These are phyloP conservation scores for Mythimna vitellina DNA, from an alignment of 2,888 invertebrate species.

Conservation along the genomic window DNA sequence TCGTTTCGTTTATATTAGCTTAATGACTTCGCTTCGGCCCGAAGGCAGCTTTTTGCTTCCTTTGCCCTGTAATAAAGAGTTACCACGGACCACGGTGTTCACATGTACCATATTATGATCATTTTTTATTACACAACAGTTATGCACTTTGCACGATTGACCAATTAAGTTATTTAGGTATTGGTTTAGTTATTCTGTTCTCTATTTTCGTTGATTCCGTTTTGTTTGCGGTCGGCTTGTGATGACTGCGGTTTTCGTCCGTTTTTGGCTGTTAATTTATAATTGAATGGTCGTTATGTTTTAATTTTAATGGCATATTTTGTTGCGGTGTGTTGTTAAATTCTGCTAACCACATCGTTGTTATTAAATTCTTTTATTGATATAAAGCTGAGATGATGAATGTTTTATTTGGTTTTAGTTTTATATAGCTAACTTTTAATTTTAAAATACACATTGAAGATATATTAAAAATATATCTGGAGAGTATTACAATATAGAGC, in stretches of 20 bases:
- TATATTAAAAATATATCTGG: neutral
- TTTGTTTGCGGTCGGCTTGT: constrained; percentile 37
- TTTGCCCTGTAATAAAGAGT: constrained; percentile 66
- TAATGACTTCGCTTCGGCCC: constrained; percentile 79
- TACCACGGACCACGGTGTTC: constrained; percentile 63
- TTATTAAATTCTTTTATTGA: neutral
- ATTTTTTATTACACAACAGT: constrained; percentile 62
- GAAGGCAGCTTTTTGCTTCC: constrained; percentile 66
- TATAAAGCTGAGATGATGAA: neutral
- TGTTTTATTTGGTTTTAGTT: too few species aligned
- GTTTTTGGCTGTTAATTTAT: constrained; percentile 31
- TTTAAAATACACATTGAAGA: neutral
- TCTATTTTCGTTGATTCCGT: constrained; percentile 35
- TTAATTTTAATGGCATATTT: constrained; percentile 26
- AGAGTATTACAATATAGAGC: neutral
- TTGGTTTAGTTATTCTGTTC: constrained; percentile 39
- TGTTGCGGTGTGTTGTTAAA: constrained; percentile 11
- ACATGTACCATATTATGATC: constrained; percentile 57
- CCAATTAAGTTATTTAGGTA: constrained; percentile 59
- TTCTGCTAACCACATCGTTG: constrained; percentile 15
- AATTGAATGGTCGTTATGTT: constrained; percentile 24
- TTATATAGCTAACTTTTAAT: too few species aligned
- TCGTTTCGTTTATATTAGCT: constrained; percentile 82
- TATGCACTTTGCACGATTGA: constrained; percentile 58
- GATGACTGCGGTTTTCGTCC: constrained; percentile 31